These are phyloP conservation scores for Diplosoma virens DNA, from an alignment of 23 tunicate genomes.

Conservation along the genomic window DNA sequence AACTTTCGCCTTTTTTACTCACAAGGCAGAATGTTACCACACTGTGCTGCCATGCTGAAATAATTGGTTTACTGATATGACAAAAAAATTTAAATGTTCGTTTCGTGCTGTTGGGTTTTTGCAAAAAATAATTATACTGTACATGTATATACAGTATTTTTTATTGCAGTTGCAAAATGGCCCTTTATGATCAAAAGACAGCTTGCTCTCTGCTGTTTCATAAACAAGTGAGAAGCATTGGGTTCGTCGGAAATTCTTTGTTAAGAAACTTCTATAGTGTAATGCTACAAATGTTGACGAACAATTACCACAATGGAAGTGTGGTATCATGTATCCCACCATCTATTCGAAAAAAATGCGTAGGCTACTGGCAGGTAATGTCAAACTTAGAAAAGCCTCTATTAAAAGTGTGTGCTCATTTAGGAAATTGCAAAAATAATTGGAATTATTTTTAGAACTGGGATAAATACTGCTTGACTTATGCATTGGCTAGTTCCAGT, in stretches of 20 bases:
- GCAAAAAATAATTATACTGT: background rate
- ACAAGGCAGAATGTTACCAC: no score
- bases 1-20: no score
- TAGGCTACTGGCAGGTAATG: conserved; percentile 11
- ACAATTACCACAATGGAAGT: conserved; percentile 39
- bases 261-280: conserved; percentile 21
- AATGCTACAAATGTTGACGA: conserved; percentile 28
- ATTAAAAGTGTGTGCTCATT: no score
- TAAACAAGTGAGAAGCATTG: conserved; percentile 24
- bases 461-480: conserved; percentile 25
- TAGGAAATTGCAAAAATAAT: no score
- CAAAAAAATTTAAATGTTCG: no score
- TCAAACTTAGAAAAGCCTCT: no score
- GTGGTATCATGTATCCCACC: conserved; percentile 10
- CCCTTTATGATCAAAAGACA: background rate
- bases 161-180: conserved; percentile 30
- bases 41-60: no score
- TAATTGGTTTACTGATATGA: no score
- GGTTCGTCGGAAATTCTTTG: conserved; percentile 37
- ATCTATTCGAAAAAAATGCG: conserved; percentile 34
- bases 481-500: conserved; percentile 6
- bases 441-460: conserved; percentile 18
- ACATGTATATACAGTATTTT: background rate
- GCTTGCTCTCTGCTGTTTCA: conserved; percentile 29
- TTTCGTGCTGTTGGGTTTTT: no score